Evolutionary conservation across 2,888 invertebrate species (phyloP).

Genomic region (Mesopsocus fuscifrons): DNA sequence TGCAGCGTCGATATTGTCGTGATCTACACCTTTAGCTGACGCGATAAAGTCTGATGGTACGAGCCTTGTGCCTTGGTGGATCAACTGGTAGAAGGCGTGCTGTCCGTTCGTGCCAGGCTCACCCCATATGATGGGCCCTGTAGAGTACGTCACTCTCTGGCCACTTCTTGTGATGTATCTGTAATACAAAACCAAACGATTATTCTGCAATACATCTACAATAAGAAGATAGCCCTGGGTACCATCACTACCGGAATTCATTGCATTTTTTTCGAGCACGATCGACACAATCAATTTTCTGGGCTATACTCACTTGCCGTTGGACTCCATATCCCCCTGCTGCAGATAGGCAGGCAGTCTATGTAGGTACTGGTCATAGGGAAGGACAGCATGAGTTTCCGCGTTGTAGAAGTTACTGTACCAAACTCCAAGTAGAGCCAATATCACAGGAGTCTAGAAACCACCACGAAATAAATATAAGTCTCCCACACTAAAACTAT

Average conservation of each 20-base stretch:
- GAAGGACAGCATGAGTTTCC: slow-evolving; percentile 89
- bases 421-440: slow-evolving; percentile 85
- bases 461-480: slow-evolving; percentile 8
- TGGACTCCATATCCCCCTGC: slow-evolving; percentile 99
- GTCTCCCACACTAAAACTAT: too few relatives aligned
- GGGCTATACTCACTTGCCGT: slow-evolving; percentile 57
- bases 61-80: slow-evolving; percentile 82
- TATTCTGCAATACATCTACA: too few relatives aligned
- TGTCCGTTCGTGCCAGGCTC: slow-evolving; percentile 99
- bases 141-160: slow-evolving; percentile 35
- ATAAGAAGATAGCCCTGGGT: too few relatives aligned
- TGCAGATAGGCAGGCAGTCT: slow-evolving; percentile 99
- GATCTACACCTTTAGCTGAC: slow-evolving; percentile 54
- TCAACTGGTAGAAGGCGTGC: slow-evolving; percentile 98
- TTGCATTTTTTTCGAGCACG: too few relatives aligned
- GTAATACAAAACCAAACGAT: slow-evolving; percentile 5
- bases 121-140: slow-evolving; percentile 85
- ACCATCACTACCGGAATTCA: too few relatives aligned
- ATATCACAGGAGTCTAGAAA: slow-evolving; percentile 69
- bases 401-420: slow-evolving; percentile 88
- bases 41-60: slow-evolving; percentile 96
- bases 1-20: slow-evolving; percentile 65
- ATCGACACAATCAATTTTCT: too few relatives aligned
- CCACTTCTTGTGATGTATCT: slow-evolving; percentile 55
- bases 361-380: slow-evolving; percentile 97